These are phyloP conservation scores for Chelon auratus DNA, from an alignment of 2,797 vertebrate species.

Conservation along the genomic window DNA sequence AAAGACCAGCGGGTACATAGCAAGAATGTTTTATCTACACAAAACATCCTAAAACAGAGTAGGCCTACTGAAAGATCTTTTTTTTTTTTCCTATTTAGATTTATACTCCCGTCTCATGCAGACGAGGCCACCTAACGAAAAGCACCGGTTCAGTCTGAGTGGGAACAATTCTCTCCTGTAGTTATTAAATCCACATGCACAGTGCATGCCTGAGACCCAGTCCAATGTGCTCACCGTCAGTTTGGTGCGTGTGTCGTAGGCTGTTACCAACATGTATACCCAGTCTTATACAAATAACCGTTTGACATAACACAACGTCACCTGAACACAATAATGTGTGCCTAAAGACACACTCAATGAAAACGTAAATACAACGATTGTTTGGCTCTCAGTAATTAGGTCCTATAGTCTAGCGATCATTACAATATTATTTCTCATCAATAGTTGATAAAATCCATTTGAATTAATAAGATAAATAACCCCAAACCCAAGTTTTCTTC, in stretches of 20 bases:
- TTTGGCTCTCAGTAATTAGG: conserved; percentile 76
- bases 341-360: conserved; percentile 71
- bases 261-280: conserved; percentile 64
- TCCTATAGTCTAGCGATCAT: conserved; percentile 75
- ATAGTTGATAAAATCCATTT: conserved; percentile 71
- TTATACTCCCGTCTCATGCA: conserved; percentile 90
- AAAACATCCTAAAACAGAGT: conserved; percentile 91
- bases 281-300: conserved; percentile 71
- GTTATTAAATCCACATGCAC: conserved; percentile 79
- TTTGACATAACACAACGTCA: conserved; percentile 82
- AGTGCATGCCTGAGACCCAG: conserved; percentile 75
- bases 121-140: conserved; percentile 69
- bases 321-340: conserved; percentile 80
- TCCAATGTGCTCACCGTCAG: conserved; percentile 51
- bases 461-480: conserved; percentile 76
- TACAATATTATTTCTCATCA: conserved; percentile 76
- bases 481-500: conserved; percentile 41
- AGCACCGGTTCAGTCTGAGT: conserved; percentile 54
- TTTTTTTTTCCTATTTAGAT: conserved; percentile 81
- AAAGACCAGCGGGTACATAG: conserved; percentile 93
- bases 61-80: conserved; percentile 75
- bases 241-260: conserved; percentile 72
- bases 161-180: conserved; percentile 67
- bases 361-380: conserved; percentile 80
- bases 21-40: conserved; percentile 98